Conservation (phyloP, 1,140 invertebrate genomes). For the Apis florea region DNA sequence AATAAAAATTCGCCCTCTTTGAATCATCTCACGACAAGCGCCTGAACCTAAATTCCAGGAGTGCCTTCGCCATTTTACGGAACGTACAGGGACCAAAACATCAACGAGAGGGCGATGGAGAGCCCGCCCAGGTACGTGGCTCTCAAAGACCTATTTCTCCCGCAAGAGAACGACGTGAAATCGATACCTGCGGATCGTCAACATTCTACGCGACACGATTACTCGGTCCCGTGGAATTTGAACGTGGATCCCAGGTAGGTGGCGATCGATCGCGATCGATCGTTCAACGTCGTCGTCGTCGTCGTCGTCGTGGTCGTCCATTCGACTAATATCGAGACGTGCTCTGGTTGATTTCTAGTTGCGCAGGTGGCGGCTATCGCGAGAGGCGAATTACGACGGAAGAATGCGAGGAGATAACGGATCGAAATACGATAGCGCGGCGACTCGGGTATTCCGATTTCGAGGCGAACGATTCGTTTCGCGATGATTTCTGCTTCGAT, state of each 20-base stretch:
- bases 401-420: slow-evolving; percentile 41
- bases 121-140: slow-evolving; percentile 69
- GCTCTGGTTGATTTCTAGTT: slow-evolving; percentile 27
- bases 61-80: slow-evolving; percentile 36
- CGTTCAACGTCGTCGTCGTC: too few species aligned
- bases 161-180: slow-evolving; percentile 40
- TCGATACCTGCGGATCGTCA: slow-evolving; percentile 29
- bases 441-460: slow-evolving; percentile 61
- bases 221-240: slow-evolving; percentile 7
- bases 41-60: slow-evolving; percentile 31
- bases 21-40: too few species aligned
- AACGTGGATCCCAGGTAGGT: slow-evolving; percentile 36
- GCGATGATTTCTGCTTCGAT: slow-evolving; percentile 52
- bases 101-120: slow-evolving; percentile 48
- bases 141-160: slow-evolving; percentile 70
- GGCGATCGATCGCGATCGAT: neutral
- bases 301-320: too few species aligned
- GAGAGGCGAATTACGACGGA: slow-evolving; percentile 16
- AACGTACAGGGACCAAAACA: slow-evolving; percentile 39
- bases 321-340: slow-evolving; percentile 9
- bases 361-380: slow-evolving; percentile 44
- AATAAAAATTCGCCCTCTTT: neutral
- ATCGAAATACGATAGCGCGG: slow-evolving; percentile 44
- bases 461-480: slow-evolving; percentile 41
- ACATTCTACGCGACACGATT: slow-evolving; percentile 17